A percentile compares a stretch with the other conserved stretches of the same genome.
phyloP scores from a whole-genome alignment of 2,888 invertebrate genomes.

The Rosalia funebris region DNA sequence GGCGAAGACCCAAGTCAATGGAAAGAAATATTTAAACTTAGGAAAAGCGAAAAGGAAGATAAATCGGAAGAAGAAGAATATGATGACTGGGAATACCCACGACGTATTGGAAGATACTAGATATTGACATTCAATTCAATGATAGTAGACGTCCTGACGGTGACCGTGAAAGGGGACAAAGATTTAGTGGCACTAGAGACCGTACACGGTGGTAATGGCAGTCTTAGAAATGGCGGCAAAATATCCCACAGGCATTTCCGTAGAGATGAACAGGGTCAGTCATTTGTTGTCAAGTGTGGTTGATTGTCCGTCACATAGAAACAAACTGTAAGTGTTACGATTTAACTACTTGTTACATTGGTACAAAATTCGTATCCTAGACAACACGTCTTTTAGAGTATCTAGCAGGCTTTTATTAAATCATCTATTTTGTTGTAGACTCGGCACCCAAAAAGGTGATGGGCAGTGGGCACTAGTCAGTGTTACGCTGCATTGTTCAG shows the following conservation, averaged over 20 bases:
- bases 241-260: constrained; percentile 48
- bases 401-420: constrained; percentile 46
- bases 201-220: too few relatives aligned
- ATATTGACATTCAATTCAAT: constrained; percentile 89
- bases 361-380: constrained; percentile 58
- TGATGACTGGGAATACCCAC: constrained; percentile 82
- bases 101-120: constrained; percentile 85
- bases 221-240: constrained; percentile 52
- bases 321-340: constrained; percentile 49
- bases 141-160: constrained; percentile 80
- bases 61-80: constrained; percentile 68
- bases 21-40: constrained; percentile 89
- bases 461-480: constrained; percentile 64
- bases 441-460: constrained; percentile 54
- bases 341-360: constrained; percentile 58
- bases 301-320: constrained; percentile 42
- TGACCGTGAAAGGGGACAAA: constrained; percentile 69
- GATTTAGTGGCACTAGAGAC: constrained; percentile 63
- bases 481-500: constrained; percentile 57
- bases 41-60: constrained; percentile 74
- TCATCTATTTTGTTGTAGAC: constrained; percentile 57
- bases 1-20: constrained; percentile 91
- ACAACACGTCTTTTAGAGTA: constrained; percentile 47
- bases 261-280: constrained; percentile 45
- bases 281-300: constrained; percentile 36